Conservation (phyloP, 2,113 vertebrate species). For the Cyphomyrus discorhynchus region DNA sequence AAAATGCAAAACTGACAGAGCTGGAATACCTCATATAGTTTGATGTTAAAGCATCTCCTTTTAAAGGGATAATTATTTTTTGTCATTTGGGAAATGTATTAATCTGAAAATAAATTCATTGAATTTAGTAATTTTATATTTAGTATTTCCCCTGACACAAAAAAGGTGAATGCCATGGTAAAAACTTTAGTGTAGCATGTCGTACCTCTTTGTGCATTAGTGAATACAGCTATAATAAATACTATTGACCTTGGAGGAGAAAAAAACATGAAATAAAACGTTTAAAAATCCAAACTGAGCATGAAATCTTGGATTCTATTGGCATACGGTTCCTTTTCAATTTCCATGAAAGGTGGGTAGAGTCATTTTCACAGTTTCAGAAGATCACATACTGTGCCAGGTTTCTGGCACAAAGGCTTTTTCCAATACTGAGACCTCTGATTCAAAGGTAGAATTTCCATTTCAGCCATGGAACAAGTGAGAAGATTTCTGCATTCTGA, state of each 20-base stretch:
- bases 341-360: not conserved
- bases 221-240: not conserved
- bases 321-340: not conserved
- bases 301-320: not conserved
- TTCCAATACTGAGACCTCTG: not conserved
- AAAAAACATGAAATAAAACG: not conserved
- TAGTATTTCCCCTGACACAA: not conserved
- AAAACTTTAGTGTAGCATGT: not conserved
- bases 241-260: not conserved
- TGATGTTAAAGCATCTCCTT: not conserved
- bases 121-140: not conserved
- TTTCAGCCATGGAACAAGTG: not conserved
- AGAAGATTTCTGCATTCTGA: not conserved
- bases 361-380: not conserved
- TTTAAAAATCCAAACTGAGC: not conserved
- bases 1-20: not conserved
- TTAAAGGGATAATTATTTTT: not conserved
- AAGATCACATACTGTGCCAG: not conserved
- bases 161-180: not conserved
- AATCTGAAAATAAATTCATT: not conserved
- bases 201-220: not conserved
- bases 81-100: not conserved
- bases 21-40: not conserved
- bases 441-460: not conserved
- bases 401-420: not conserved